Evolutionary conservation across 2,797 vertebrate species (phyloP).

Genomic region (Girardinus metallicus): DNA sequence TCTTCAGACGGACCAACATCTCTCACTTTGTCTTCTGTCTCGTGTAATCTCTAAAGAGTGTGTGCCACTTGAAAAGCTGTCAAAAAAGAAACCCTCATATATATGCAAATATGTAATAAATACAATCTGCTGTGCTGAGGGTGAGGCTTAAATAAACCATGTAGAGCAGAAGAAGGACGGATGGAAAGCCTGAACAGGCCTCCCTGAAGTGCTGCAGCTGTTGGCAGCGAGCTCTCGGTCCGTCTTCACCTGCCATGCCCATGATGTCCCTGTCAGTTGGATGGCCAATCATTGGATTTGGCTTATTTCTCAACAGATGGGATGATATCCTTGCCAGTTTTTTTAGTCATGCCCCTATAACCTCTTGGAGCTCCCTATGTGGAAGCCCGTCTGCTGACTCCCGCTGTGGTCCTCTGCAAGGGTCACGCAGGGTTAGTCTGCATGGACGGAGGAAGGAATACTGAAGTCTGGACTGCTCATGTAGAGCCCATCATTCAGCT

Average conservation of each 20-base stretch:
- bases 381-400: conserved; percentile 69
- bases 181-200: conserved; percentile 61
- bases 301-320: conserved; percentile 79
- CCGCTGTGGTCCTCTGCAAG: conserved; percentile 58
- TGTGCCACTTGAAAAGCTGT: conserved; percentile 62
- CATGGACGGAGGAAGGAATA: conserved; percentile 56
- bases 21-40: conserved; percentile 62
- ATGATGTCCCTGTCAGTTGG: conserved; percentile 56
- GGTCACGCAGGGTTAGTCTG: conserved; percentile 65
- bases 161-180: conserved; percentile 46
- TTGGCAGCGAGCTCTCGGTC: conserved; percentile 40
- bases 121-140: conserved; percentile 68
- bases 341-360: conserved; percentile 63
- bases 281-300: conserved; percentile 59
- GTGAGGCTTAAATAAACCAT: conserved; percentile 70
- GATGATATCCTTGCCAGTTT: conserved; percentile 72
- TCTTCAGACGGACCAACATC: conserved; percentile 53
- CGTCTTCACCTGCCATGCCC: conserved; percentile 36
- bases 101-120: conserved; percentile 79
- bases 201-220: conserved; percentile 64
- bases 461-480: conserved; percentile 17
- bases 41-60: conserved; percentile 54
- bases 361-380: conserved; percentile 66
- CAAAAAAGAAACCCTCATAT: conserved; percentile 52
- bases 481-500: background rate